A percentile compares a stretch with the other conserved stretches of the same genome.
phyloP scores from a whole-genome alignment of 2,113 vertebrate genomes.

The Gnathonemus longibarbis region DNA sequence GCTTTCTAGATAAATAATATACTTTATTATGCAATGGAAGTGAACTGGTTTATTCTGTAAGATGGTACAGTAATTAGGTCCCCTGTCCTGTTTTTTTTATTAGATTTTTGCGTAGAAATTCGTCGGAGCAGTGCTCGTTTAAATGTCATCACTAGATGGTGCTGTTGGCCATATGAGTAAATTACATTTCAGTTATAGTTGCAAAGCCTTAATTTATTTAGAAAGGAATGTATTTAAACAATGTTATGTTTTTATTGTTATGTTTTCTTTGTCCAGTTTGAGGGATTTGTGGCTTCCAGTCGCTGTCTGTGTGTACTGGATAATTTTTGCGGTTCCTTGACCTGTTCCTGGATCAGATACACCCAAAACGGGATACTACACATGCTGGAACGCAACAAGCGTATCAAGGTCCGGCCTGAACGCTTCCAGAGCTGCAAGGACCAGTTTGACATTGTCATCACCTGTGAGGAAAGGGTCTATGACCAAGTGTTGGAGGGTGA shows the following conservation, averaged over 20 bases:
- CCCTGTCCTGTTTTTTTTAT: background rate
- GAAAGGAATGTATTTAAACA: background rate
- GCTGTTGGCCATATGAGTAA: background rate
- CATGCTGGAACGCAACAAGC: constrained; percentile 98
- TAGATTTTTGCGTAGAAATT: background rate
- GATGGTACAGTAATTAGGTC: background rate
- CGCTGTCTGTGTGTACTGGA: background rate
- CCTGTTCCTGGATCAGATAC: constrained; percentile 70
- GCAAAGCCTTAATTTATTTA: background rate
- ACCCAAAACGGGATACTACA: constrained; percentile 98
- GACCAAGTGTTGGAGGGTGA: constrained; percentile 98
- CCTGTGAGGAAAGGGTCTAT: constrained; percentile 94
- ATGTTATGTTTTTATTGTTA: background rate
- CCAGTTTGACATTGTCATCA: constrained; percentile 92
- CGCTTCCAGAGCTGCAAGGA: constrained; percentile 95
- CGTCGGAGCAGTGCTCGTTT: background rate
- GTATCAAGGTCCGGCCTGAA: constrained; percentile 91
- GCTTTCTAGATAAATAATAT: background rate
- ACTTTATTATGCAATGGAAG: background rate
- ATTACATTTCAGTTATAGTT: background rate
- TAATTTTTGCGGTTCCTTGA: constrained; percentile 67
- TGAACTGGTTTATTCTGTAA: background rate
- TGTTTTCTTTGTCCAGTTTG: background rate
- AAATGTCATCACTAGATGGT: background rate
- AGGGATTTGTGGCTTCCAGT: background rate